phyloP scores from a whole-genome alignment of 2,113 vertebrate species.

The Leiothrix lutea region DNA sequence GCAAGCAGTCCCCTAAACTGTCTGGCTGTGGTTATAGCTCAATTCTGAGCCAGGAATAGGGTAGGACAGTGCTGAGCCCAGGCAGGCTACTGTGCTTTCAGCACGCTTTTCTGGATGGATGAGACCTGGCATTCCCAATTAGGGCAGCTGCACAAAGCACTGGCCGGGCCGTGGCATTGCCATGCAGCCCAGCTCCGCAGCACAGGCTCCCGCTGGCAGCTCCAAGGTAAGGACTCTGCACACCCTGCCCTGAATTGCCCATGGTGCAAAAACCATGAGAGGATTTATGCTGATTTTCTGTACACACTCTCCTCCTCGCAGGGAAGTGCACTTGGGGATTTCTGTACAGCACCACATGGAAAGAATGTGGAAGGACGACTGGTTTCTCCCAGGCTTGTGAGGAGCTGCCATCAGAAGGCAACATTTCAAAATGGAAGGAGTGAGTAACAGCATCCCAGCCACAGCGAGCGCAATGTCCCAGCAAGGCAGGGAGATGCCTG shows the following conservation, averaged over 20 bases:
- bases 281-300: not conserved
- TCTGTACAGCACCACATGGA: not conserved
- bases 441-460: not conserved
- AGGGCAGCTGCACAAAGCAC: not conserved
- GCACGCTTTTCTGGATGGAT: not conserved
- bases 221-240: not conserved
- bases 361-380: not conserved
- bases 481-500: not conserved
- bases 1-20: not conserved
- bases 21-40: not conserved
- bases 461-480: not conserved
- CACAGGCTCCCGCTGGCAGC: not conserved
- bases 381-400: not conserved
- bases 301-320: not conserved
- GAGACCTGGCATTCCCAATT: slow-evolving; percentile 8
- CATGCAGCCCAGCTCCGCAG: not conserved
- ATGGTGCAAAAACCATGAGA: accelerated
- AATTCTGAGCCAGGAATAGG: not conserved
- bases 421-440: not conserved
- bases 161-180: not conserved
- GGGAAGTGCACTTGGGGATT: accelerated
- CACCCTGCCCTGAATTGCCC: not conserved
- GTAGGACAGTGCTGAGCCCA: not conserved
- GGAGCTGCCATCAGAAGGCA: not conserved
- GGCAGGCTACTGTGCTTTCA: not conserved